Evolutionary conservation across 2,113 vertebrate species (phyloP).

Genomic region (Lates calcarifer): DNA sequence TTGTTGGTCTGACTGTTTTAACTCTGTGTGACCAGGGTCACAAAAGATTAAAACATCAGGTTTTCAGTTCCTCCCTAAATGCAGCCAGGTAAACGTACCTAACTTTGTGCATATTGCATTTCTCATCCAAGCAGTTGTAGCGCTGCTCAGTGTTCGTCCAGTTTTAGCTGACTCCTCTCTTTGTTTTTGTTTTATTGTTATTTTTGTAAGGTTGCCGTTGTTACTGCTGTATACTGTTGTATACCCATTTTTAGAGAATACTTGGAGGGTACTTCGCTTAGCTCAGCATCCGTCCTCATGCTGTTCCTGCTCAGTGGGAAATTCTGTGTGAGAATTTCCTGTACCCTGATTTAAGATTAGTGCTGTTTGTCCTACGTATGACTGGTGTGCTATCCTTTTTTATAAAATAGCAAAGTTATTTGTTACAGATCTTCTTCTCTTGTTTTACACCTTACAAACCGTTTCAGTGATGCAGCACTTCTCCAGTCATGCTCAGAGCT

Average conservation of each 20-base stretch:
- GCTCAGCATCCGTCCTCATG: constrained; percentile 42
- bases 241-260: constrained; percentile 77
- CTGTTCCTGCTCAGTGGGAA: constrained; percentile 47
- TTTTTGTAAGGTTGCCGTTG: constrained; percentile 31
- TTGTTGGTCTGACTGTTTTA: constrained; percentile 13
- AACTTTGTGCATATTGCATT: constrained; percentile 87
- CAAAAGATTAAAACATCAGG: constrained; percentile 11
- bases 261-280: constrained; percentile 52
- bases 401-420: neutral
- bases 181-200: constrained; percentile 3
- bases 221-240: constrained; percentile 85
- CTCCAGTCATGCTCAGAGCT: constrained; percentile 11
- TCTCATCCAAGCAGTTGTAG: constrained; percentile 74
- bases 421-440: neutral
- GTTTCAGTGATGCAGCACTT: constrained; percentile 12
- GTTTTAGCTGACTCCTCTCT: constrained; percentile 67
- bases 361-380: constrained; percentile 7
- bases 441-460: neutral
- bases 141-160: constrained; percentile 77
- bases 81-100: constrained; percentile 46
- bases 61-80: constrained; percentile 15
- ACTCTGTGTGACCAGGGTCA: constrained; percentile 12
- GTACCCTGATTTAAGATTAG: constrained; percentile 27
- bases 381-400: constrained; percentile 18
- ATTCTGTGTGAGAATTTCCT: constrained; percentile 70